phyloP scores from a whole-genome alignment of 2,113 vertebrate genomes.

The Psittacara wagleri region DNA sequence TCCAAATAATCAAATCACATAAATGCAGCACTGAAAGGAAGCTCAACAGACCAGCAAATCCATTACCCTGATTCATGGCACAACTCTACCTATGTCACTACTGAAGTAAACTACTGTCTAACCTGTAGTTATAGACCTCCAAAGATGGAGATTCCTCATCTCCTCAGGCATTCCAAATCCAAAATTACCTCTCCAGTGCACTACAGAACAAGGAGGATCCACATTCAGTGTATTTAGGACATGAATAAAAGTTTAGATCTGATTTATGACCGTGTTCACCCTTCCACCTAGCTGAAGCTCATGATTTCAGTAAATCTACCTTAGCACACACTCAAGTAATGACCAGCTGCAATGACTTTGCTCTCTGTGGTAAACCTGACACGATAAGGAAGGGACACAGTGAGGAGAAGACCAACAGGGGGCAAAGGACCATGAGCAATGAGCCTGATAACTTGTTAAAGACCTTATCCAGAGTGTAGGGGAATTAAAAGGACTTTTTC shows the following conservation, averaged over 20 bases:
- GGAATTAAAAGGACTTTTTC: neutral
- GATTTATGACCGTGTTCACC: neutral
- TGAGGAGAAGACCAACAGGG: neutral
- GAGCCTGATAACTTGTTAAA: neutral
- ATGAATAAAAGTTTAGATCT: neutral
- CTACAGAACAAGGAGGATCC: fast-evolving
- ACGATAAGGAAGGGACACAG: neutral
- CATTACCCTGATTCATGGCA: neutral
- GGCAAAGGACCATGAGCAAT: neutral
- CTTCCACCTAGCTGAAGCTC: neutral
- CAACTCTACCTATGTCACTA: neutral
- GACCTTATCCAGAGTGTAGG: neutral
- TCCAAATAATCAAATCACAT: neutral
- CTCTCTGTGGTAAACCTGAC: neutral
- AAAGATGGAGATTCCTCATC: neutral
- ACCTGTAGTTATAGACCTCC: neutral
- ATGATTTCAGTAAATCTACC: neutral
- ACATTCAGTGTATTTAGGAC: neutral
- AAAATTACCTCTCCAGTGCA: neutral
- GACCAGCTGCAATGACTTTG: neutral
- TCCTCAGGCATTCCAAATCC: neutral
- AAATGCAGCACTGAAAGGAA: neutral
- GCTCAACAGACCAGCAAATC: neutral
- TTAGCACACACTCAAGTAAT: neutral
- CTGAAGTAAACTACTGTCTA: neutral